phyloP scores from a whole-genome alignment of 2,113 vertebrate genomes.

The Tyto alba region DNA sequence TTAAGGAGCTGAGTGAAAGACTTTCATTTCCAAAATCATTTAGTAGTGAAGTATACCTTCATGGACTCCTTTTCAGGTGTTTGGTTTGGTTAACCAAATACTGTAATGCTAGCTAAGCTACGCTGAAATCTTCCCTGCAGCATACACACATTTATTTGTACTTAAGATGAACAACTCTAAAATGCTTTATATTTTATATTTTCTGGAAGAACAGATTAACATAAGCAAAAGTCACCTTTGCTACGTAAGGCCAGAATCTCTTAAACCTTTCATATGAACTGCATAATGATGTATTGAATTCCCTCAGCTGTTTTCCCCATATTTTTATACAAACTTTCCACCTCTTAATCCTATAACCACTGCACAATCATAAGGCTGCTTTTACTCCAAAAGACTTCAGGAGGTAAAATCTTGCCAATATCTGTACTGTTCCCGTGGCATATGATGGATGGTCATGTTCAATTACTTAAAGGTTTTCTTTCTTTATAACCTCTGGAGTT shows the following conservation, averaged over 20 bases:
- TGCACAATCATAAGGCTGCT: not conserved
- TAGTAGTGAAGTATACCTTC: not conserved
- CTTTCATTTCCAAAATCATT: not conserved
- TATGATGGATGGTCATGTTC: not conserved
- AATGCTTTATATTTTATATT: not conserved
- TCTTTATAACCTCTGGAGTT: not conserved
- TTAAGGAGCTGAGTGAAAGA: not conserved
- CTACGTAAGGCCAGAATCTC: not conserved
- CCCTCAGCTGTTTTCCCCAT: not conserved
- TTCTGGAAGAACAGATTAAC: not conserved
- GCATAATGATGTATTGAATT: not conserved
- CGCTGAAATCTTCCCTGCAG: not conserved
- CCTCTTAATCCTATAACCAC: not conserved
- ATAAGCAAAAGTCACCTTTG: not conserved
- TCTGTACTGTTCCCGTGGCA: not conserved
- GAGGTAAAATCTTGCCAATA: not conserved
- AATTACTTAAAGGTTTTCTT: not conserved
- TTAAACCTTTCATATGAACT: not conserved
- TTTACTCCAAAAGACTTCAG: not conserved
- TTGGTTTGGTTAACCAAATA: not conserved
- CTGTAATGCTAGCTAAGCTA: not conserved
- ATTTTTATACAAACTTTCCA: not conserved
- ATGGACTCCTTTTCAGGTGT: not conserved
- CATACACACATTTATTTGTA: not conserved
- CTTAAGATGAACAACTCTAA: not conserved